Conservation (phyloP, 2,888 invertebrate species). For the Dyspetes luteomarginatus region DNA sequence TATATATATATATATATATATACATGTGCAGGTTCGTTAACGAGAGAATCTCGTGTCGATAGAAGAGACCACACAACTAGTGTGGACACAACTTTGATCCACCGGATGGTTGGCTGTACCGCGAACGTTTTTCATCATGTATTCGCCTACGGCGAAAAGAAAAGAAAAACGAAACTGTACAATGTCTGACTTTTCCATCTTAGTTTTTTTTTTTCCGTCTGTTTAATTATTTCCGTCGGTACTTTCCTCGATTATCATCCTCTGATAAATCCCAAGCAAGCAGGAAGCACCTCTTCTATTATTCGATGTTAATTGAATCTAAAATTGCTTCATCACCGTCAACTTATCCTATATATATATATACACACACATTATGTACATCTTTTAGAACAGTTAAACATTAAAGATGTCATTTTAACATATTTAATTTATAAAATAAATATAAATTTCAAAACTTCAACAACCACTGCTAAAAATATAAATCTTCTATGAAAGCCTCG, state of each 20-base stretch:
- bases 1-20: conserved; percentile 11
- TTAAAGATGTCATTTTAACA: too few relatives aligned
- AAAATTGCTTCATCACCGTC: background rate
- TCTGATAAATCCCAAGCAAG: background rate
- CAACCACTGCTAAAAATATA: too few relatives aligned
- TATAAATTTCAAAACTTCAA: too few relatives aligned
- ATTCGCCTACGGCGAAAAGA: background rate
- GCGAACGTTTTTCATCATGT: conserved; percentile 20
- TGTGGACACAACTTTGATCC: conserved; percentile 51
- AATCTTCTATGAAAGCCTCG: too few relatives aligned
- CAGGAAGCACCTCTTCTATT: background rate
- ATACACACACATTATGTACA: too few relatives aligned
- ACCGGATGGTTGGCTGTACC: conserved; percentile 16
- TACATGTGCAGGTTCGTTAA: conserved; percentile 51
- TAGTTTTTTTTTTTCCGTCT: background rate
- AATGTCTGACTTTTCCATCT: conserved; percentile 7
- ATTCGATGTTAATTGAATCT: background rate
- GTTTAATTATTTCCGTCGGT: conserved; percentile 4
- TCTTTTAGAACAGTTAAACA: too few relatives aligned
- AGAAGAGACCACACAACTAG: conserved; percentile 35
- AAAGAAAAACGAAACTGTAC: conserved; percentile 11
- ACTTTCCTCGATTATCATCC: background rate
- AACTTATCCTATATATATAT: background rate
- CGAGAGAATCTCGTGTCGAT: conserved; percentile 64
- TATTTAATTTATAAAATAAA: too few relatives aligned